These are phyloP conservation scores for Isoperla grammatica DNA, from an alignment of 2,888 invertebrate genomes.

Conservation along the genomic window DNA sequence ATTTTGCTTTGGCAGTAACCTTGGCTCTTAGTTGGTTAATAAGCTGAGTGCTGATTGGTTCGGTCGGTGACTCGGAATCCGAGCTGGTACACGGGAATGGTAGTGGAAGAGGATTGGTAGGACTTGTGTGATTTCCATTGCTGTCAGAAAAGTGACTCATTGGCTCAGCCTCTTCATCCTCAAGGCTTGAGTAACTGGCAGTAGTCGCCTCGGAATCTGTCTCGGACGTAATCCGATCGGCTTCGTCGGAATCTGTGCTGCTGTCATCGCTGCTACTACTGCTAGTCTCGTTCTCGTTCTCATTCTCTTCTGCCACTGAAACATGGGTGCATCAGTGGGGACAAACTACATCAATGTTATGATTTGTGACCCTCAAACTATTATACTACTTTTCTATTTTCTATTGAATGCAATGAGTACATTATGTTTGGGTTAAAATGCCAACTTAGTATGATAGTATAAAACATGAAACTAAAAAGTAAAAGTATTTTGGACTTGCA, in stretches of 20 bases:
- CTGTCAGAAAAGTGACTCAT: no score
- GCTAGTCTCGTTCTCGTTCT: conserved; percentile 15
- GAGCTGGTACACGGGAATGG: conserved; percentile 41
- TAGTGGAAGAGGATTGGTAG: background rate
- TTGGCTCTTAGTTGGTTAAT: no score
- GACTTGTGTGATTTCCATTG: background rate
- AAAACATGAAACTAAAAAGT: no score
- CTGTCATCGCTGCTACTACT: conserved; percentile 12
- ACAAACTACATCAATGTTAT: no score
- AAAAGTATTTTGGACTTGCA: no score
- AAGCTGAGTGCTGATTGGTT: conserved; percentile 38
- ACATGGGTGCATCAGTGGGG: no score
- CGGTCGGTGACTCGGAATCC: conserved; percentile 51
- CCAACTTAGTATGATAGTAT: no score
- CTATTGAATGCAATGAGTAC: no score
- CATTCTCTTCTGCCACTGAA: conserved; percentile 22
- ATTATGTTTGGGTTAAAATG: no score
- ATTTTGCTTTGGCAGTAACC: no score
- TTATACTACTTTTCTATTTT: no score
- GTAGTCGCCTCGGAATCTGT: conserved; percentile 48
- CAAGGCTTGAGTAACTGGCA: conserved; percentile 50
- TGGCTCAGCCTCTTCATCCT: conserved; percentile 47
- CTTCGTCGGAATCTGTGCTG: conserved; percentile 5
- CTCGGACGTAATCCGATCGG: conserved; percentile 5
- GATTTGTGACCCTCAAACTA: no score